phyloP scores from a whole-genome alignment of 1,140 invertebrate genomes.

The Ptiloglossa arizonensis region DNA sequence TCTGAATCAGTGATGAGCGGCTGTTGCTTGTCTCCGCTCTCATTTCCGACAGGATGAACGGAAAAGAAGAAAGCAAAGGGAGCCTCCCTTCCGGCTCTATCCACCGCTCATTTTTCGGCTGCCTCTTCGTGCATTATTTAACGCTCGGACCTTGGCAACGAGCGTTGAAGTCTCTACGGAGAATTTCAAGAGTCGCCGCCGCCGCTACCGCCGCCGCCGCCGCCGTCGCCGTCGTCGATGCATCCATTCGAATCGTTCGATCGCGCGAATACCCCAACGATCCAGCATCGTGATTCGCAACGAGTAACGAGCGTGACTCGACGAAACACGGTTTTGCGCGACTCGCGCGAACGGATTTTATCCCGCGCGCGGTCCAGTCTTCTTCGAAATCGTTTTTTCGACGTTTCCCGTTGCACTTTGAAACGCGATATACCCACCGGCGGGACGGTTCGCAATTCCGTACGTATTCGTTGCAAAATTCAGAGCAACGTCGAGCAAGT shows the following conservation, averaged over 20 bases:
- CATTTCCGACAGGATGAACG: conserved; percentile 72
- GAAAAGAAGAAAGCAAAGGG: conserved; percentile 36
- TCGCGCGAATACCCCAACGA: too few species aligned
- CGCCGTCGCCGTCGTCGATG: too few species aligned
- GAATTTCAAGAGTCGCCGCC: conserved; percentile 23
- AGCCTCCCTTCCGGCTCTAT: conserved; percentile 66
- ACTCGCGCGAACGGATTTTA: too few species aligned
- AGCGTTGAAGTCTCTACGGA: conserved; percentile 65
- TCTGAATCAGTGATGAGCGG: conserved; percentile 75
- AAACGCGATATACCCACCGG: background rate
- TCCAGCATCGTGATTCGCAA: too few species aligned
- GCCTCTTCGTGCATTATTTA: conserved; percentile 72
- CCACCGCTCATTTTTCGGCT: conserved; percentile 66
- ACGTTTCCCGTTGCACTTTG: background rate
- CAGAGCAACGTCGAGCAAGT: conserved; percentile 58
- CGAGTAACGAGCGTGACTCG: too few species aligned
- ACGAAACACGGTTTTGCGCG: too few species aligned
- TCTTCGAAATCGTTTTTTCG: background rate
- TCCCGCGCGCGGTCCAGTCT: too few species aligned
- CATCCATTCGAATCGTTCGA: conserved; percentile 12
- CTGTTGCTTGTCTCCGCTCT: conserved; percentile 71
- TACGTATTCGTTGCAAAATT: conserved; percentile 57
- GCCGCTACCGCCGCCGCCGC: background rate
- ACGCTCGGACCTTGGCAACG: conserved; percentile 59
- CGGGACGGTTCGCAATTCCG: background rate